Base-by-base conservation (phyloP, 2,888 invertebrate genomes). In the Oxycera nigricornis region DNA sequence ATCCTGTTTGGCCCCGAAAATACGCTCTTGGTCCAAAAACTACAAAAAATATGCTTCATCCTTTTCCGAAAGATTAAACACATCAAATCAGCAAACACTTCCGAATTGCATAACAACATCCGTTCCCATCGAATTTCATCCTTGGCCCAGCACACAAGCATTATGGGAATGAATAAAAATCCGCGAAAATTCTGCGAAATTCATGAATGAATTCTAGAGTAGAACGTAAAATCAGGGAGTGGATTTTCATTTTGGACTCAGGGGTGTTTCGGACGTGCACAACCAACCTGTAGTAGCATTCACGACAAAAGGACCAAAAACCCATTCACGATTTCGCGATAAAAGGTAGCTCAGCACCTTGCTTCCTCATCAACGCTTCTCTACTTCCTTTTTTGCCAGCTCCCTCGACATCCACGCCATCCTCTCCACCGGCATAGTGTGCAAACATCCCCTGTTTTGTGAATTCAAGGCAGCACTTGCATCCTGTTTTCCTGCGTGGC, bases 51-150 rank as follows among this genome's bases (percentile, higher is more conserved):
- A 46, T n/a, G 11, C 46, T 46, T 14, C 46, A 14, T 46, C 46
- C 14, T 17, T 17, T 46, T 14, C 3, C n/a, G 2, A 46, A 46
- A 46, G 17, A 46, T 7, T 14, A 3, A 46, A 46, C 46, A 3
- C 11, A n/a, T n/a, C n/a, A 68, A 52, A 31, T 31, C 20, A 70
- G 50, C 52, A 70, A 65, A 11, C 70, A 55, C 28, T 70, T 70
- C 70, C 70, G 70, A 70, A 70, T 70, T 70, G 70, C 70, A 70
- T 70, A 70, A 70, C 52, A 52, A 70, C 70, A 55, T 70, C 70
- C 70, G 70, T 70, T 70, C 70, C 70, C 70, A 52, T 31, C 52
- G n/a, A 70, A 17, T 35, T 46, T 65, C 24, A 65, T 61, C 26
- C 61, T 31, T 14, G 24, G 11, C 61, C 35, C 61, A 14, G 7